These are phyloP conservation scores for Leptodactylus fallax DNA, from an alignment of 2,797 vertebrate species.

Conservation along the genomic window DNA sequence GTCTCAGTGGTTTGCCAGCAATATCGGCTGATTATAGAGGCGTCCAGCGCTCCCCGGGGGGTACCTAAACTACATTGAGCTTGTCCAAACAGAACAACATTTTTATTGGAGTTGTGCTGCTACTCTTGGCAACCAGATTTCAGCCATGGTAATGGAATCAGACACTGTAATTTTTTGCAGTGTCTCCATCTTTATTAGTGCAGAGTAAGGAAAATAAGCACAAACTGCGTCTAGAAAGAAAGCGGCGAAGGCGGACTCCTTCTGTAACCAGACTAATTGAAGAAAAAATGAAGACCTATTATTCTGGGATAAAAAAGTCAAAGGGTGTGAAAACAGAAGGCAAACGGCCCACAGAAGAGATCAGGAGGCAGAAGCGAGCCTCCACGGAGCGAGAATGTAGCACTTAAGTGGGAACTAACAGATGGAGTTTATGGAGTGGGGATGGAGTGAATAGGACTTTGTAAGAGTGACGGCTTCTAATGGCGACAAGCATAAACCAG, in stretches of 20 bases:
- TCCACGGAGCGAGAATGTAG: neutral
- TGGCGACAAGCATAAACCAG: neutral
- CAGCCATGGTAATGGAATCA: neutral
- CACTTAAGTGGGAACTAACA: constrained; percentile 19
- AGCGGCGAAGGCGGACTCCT: neutral
- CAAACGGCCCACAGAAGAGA: neutral
- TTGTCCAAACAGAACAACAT: neutral
- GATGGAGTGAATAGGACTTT: neutral
- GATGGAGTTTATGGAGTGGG: constrained; percentile 9
- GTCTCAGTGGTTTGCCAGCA: neutral
- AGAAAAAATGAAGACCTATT: neutral
- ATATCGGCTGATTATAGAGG: neutral
- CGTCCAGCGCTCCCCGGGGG: neutral
- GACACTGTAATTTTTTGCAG: neutral
- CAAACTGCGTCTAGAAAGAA: neutral
- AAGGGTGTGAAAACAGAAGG: neutral
- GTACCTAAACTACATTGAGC: neutral
- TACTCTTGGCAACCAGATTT: neutral
- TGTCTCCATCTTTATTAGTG: neutral
- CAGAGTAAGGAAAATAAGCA: neutral
- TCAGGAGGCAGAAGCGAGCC: neutral
- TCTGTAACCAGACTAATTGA: neutral
- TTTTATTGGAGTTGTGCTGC: neutral
- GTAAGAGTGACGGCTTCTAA: constrained; percentile 1
- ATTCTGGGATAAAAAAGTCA: constrained; percentile 2